phyloP scores from a whole-genome alignment of 2,797 vertebrate genomes.

The Myripristis murdjan region DNA sequence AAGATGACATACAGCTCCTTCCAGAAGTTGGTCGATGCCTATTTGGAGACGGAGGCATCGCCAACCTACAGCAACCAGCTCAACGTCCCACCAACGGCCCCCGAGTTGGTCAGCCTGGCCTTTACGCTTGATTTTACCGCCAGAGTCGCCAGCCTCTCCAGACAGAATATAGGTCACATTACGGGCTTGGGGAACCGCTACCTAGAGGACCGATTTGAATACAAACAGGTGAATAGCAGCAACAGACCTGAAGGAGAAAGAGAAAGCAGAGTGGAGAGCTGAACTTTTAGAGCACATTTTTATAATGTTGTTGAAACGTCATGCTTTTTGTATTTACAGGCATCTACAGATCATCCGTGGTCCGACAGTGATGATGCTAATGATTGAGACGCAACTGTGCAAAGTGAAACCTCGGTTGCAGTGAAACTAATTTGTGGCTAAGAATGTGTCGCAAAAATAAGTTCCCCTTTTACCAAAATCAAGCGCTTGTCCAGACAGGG shows the following conservation, averaged over 20 bases:
- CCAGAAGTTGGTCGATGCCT: conserved; percentile 87
- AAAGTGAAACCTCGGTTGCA: neutral
- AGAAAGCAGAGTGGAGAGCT: too few species aligned
- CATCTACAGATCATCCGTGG: conserved; percentile 67
- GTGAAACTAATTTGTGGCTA: too few species aligned
- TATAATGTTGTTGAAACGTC: too few species aligned
- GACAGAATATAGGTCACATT: conserved; percentile 86
- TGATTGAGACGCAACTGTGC: conserved; percentile 24
- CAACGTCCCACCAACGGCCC: conserved; percentile 54
- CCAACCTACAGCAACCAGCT: conserved; percentile 32
- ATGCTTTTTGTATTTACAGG: conserved; percentile 59
- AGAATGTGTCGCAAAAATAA: conserved; percentile 5
- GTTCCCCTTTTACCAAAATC: conserved; percentile 31
- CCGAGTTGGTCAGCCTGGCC: conserved; percentile 87
- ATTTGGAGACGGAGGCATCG: conserved; percentile 69
- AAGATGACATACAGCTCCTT: conserved; percentile 90
- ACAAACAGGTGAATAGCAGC: conserved; percentile 72
- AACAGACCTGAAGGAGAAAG: too few species aligned
- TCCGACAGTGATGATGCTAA: conserved; percentile 55
- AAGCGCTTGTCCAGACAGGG: too few species aligned
- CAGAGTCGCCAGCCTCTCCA: conserved; percentile 84
- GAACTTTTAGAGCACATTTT: too few species aligned
- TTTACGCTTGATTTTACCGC: conserved; percentile 89
- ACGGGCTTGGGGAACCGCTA: conserved; percentile 89
- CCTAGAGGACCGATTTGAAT: conserved; percentile 84